Conservation (phyloP, 2,113 vertebrate species). For the Maylandia zebra region DNA sequence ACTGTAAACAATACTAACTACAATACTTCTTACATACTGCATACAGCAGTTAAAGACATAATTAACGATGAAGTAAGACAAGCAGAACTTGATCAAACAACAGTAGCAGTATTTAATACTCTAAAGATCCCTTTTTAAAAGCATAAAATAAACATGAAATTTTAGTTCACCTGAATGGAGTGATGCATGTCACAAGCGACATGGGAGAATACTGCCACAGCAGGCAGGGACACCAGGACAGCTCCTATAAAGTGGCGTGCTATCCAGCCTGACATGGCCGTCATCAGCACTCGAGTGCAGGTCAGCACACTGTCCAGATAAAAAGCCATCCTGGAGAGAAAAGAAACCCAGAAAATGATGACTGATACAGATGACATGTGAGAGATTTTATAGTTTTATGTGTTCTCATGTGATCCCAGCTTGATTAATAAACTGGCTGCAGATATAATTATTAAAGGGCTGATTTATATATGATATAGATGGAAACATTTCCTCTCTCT, state of each 20-base stretch:
- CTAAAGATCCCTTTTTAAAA: not conserved
- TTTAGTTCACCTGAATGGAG: conserved; percentile 59
- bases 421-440: not conserved
- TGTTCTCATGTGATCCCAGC: not conserved
- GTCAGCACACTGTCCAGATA: conserved; percentile 81
- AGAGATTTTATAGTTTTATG: not conserved
- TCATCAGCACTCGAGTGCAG: conserved; percentile 82
- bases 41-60: not conserved
- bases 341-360: not conserved
- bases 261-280: conserved; percentile 84
- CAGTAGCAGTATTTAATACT: not conserved
- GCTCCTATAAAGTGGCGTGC: conserved; percentile 88
- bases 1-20: not conserved
- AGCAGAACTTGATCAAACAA: not conserved
- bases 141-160: not conserved
- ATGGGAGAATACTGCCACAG: conserved; percentile 86
- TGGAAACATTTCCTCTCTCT: not conserved
- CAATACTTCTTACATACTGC: not conserved
- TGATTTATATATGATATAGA: not conserved
- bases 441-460: not conserved
- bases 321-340: conserved; percentile 83
- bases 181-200: conserved; percentile 77
- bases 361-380: not conserved
- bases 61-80: not conserved
- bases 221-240: conserved; percentile 87